These are phyloP conservation scores for Augochlora pura DNA, from an alignment of 1,140 invertebrate genomes.

Conservation along the genomic window DNA sequence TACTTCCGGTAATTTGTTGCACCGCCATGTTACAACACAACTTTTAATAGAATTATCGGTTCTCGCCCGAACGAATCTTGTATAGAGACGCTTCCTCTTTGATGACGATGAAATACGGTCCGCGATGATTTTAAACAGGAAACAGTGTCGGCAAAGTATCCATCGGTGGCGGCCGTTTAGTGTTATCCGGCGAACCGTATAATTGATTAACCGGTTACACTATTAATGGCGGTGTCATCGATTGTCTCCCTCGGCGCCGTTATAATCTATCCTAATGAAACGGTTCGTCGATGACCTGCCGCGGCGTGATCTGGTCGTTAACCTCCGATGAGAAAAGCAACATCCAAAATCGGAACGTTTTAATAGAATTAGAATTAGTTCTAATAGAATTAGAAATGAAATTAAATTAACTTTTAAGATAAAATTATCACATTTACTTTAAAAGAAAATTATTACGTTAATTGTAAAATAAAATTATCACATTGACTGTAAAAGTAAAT, in stretches of 20 bases:
- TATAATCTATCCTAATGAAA: slow-evolving; percentile 11
- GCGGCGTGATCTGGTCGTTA: neutral
- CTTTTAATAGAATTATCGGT: neutral
- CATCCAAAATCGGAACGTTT: no score
- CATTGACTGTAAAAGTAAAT: no score
- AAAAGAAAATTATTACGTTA: no score
- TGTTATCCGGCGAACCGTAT: slow-evolving; percentile 13
- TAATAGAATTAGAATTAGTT: no score
- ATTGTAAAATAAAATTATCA: no score
- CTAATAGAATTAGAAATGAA: no score
- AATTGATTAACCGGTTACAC: slow-evolving; percentile 34
- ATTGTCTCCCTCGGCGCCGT: neutral
- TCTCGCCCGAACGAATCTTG: neutral
- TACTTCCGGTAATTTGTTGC: no score
- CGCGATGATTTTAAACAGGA: slow-evolving; percentile 6
- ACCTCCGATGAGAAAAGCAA: neutral
- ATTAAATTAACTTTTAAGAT: no score
- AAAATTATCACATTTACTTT: no score
- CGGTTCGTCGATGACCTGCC: neutral
- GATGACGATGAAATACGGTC: neutral
- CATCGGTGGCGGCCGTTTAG: slow-evolving; percentile 12
- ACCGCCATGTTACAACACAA: no score
- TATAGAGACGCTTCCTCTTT: neutral
- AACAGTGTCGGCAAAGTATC: neutral
- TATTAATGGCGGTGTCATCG: slow-evolving; percentile 27